Base-by-base conservation (phyloP, 2,113 vertebrate species). In the Entelurus aequoreus region DNA sequence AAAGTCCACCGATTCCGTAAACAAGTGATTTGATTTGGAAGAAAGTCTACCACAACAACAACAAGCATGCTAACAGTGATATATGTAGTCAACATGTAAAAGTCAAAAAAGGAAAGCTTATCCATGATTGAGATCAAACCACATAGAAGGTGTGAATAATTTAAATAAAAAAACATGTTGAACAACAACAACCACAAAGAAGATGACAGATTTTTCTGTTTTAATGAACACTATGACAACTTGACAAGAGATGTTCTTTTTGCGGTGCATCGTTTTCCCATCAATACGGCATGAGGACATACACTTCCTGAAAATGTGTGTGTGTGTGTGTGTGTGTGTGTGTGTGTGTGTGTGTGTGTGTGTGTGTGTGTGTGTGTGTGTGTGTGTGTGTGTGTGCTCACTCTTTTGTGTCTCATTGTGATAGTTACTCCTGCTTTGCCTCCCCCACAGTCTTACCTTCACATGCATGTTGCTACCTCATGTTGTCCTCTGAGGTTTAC, bases 401-500 rank as follows among this genome's bases (percentile, higher is more conserved):
- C 68, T 69, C 76, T 71, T 79, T 63, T 71, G 66, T 75, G 47
- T 72, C 36, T 4, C 60, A 59, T 60, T 60, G 28, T 28, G 58
- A 16, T 63, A 53, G 53, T 60, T 35, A 60, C 53, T 38, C 49
- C 54, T 19, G 52, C 54, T 54, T 21, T 60, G 21, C 62, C 46
- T 12, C 38, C 59, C 42, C 54, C 49, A 69, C 58, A n/a, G 48
- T 52, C 15, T 74, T 69, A 72, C 62, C 53, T 73, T 62, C 74
- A 57, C 65, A 72, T 62, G 21, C 49, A 63, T 42, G 60, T 52
- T 48, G 49, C 66, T 66, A 65, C 76, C 64, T 77, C 70, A 67
- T 64, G 64, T 42, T 35, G 5, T 66, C 85, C 75, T 79, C 6
- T 1, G 78, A 69, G 84, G 13, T 38, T 42, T 54, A 55, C 77